Evolutionary conservation across 2,797 vertebrate genomes (phyloP), one percentile per base, ranked within the genome.

Genomic region (Urocyon cinereoargenteus): DNA sequence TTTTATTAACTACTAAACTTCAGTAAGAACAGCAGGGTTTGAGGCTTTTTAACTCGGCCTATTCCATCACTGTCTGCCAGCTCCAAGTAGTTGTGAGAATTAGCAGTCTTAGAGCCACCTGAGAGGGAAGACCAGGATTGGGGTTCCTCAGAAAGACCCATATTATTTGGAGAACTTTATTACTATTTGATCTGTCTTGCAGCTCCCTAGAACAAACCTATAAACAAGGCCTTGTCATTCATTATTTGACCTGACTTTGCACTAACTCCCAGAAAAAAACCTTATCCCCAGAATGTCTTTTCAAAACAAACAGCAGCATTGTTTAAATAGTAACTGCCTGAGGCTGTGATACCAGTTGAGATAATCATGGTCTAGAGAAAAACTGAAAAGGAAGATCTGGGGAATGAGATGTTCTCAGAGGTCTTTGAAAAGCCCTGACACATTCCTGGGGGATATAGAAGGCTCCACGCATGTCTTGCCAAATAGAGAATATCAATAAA

Each of bases 401-500:
- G 28, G n/a, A 66, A 89, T 96, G 14, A 93, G 34, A 51, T 91
- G 18, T 72, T n/a, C 28, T 28, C n/a, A 64, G 21, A 26, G 24
- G 11, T 57, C 15, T 84, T 91, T 40, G 36, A 55, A 57, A 95
- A 92, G 10, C 12, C 84, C 40, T 95, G 28, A 19, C 16, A 92
- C 68, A 53, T 55, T 90, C 57, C 31, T 83, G 36, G 36, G 36
- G 5, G 10, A 31, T 61, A 10, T 72, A 92, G 61, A 94, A 79
- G 11, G 15, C 21, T 86, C 51, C 22, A 0, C 24, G 13, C 40
- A 13, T 77, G 9, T 61, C 4, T 94, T 93, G 36, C 40, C 68
- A 83, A 79, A 81, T 77, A 84, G 49, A 91, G 51, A 86, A 45
- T 92, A 90, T 49, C 59, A 87, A 62, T 81, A 90, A 87, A 84